Conservation (phyloP, 37 sponge, comb jelly and placozoan species). For the Beroe forskalii region DNA sequence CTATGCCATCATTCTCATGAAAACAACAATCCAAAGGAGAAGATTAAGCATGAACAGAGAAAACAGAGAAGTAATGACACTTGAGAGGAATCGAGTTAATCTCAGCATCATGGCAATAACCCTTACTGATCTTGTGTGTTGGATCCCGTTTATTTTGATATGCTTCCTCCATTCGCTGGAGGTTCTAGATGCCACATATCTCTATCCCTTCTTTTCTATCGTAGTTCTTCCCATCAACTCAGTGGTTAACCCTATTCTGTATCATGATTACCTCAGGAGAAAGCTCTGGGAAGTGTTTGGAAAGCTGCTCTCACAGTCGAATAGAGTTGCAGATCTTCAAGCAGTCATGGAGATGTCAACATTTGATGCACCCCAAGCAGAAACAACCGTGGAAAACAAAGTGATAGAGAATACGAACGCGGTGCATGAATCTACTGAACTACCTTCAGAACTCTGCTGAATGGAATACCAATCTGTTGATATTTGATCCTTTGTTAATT, state of each 20-base stretch:
- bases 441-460: too few species aligned
- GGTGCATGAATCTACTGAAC: too few species aligned
- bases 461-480: too few species aligned
- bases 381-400: too few species aligned
- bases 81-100: too few species aligned
- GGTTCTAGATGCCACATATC: not conserved
- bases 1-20: not conserved
- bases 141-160: not conserved
- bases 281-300: not conserved
- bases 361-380: too few species aligned
- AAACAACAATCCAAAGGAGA: not conserved
- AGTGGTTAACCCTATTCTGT: not conserved
- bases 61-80: too few species aligned
- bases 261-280: not conserved
- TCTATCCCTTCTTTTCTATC: not conserved
- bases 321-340: too few species aligned
- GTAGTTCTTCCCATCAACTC: not conserved
- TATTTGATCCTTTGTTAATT: too few species aligned
- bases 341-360: too few species aligned
- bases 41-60: not conserved
- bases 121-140: not conserved
- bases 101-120: not conserved
- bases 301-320: too few species aligned
- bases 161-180: not conserved
- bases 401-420: too few species aligned